Conservation (phyloP, 1,140 invertebrate genomes). For the Pteromalus puparum region DNA sequence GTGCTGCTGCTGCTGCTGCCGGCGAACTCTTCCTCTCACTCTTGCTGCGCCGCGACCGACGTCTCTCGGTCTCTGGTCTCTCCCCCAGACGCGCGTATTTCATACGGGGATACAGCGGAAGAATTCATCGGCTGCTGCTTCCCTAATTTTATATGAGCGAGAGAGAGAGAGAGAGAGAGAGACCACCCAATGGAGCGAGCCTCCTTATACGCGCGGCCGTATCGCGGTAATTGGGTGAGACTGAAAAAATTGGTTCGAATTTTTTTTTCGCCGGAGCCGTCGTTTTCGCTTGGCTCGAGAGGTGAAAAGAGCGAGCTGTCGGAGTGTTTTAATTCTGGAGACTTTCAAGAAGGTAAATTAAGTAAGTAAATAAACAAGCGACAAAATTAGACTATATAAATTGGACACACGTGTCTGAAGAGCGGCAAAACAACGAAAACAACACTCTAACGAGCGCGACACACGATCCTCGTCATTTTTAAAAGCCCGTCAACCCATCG, state of each 20-base stretch:
- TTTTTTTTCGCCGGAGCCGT: too few species aligned
- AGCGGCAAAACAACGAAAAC: too few species aligned
- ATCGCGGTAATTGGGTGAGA: too few species aligned
- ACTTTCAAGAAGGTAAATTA: too few species aligned
- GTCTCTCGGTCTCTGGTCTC: background rate
- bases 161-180: slow-evolving; percentile 9
- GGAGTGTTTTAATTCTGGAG: too few species aligned
- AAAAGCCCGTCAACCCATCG: background rate
- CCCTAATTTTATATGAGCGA: slow-evolving; percentile 34
- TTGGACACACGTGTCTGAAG: too few species aligned
- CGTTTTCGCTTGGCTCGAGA: background rate
- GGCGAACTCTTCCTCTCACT: slow-evolving; percentile 12
- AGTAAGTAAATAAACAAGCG: background rate
- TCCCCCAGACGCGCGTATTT: slow-evolving; percentile 39
- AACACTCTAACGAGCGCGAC: background rate
- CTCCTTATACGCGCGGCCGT: too few species aligned
- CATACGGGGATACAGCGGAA: slow-evolving; percentile 22
- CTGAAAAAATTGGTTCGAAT: too few species aligned
- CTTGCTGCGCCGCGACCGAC: slow-evolving; percentile 56
- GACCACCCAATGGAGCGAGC: slow-evolving; percentile 26
- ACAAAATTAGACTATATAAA: background rate
- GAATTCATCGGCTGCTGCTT: slow-evolving; percentile 25
- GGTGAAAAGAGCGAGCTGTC: background rate
- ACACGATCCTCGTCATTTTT: background rate
- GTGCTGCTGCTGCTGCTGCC: slow-evolving; percentile 48